Percentiles rank a stretch among this genome's conserved stretches.
Evolutionary conservation across 2,888 invertebrate species (phyloP).

Genomic region (Eubasilissa splendida): DNA sequence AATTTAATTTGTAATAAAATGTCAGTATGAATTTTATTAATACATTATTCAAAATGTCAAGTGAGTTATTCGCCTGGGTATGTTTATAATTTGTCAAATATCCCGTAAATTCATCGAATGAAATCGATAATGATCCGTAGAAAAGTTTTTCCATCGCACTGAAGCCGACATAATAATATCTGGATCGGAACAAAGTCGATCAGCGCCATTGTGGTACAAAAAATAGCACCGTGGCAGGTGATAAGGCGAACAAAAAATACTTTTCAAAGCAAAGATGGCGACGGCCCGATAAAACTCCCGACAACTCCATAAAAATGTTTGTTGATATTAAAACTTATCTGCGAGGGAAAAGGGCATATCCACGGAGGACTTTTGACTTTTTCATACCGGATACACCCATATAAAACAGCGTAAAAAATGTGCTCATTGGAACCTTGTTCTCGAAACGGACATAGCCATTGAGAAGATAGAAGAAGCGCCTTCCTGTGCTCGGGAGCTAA

Average conservation of each 20-base stretch:
- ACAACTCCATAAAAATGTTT: constrained; percentile 55
- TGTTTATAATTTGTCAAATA: background rate
- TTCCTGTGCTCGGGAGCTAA: constrained; percentile 25
- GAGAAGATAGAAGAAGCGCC: constrained; percentile 45
- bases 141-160: constrained; percentile 7
- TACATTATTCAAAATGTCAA: background rate
- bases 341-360: constrained; percentile 40
- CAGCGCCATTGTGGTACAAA: constrained; percentile 14
- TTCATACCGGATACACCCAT: constrained; percentile 48
- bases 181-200: background rate
- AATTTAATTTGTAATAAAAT: no score
- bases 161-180: background rate
- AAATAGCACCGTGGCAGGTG: constrained; percentile 50
- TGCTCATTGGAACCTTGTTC: constrained; percentile 41
- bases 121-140: background rate
- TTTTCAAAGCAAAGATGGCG: constrained; percentile 44
- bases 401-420: constrained; percentile 42
- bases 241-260: constrained; percentile 48
- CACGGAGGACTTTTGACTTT: constrained; percentile 35
- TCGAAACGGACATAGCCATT: constrained; percentile 46
- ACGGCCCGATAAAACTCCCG: constrained; percentile 53
- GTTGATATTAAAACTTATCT: constrained; percentile 53
- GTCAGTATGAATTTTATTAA: background rate
- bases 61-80: background rate
- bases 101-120: background rate